These are phyloP conservation scores for Tupiocoris notatus DNA, from an alignment of 2,888 invertebrate species.

Conservation along the genomic window DNA sequence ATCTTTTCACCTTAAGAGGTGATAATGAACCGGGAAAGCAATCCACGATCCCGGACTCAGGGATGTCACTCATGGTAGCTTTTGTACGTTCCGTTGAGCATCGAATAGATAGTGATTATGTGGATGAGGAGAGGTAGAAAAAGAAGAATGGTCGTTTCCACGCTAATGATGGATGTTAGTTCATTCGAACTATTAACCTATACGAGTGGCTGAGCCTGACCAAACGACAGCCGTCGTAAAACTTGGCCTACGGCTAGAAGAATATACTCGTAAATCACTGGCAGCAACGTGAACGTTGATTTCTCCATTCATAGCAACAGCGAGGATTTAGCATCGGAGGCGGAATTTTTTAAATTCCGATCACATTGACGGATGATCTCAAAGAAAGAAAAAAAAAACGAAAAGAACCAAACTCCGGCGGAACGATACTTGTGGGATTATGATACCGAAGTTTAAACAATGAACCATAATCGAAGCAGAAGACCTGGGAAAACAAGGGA, in stretches of 20 bases:
- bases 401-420: no score
- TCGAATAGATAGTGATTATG: not conserved
- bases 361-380: no score
- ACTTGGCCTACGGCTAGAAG: not conserved
- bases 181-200: constrained; percentile 19
- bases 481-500: no score
- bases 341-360: no score
- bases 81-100: no score
- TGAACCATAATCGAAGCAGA: no score
- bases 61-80: not conserved
- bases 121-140: not conserved
- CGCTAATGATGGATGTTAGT: constrained; percentile 19
- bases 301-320: not conserved
- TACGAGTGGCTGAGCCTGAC: not conserved
- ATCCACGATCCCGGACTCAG: not conserved
- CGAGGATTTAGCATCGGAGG: no score
- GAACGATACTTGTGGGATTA: no score
- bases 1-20: not conserved
- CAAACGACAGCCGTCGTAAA: not conserved
- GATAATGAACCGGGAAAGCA: not conserved
- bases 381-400: no score
- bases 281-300: not conserved
- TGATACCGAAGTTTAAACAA: no score
- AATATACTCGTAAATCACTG: not conserved
- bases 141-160: not conserved